phyloP scores from a whole-genome alignment of 1,140 invertebrate genomes.

The Pygmarrhopalites habei region DNA sequence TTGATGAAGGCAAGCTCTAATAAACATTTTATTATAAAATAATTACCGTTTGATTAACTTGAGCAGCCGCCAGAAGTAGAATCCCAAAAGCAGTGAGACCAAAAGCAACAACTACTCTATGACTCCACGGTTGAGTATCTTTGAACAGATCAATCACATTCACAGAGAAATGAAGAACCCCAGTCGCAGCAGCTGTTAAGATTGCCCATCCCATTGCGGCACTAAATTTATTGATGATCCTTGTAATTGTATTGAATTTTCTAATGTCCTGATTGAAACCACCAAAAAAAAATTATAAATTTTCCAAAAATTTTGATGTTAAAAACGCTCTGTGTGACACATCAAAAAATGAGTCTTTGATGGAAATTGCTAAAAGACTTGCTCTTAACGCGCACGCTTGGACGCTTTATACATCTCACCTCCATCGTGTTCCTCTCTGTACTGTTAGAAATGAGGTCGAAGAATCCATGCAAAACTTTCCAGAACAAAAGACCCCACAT shows the following conservation, averaged over 20 bases:
- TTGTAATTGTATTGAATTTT: conserved; percentile 2
- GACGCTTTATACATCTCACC: too few relatives aligned
- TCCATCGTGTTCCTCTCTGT: background rate
- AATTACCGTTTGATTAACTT: background rate
- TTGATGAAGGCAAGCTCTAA: too few relatives aligned
- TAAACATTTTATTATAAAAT: too few relatives aligned
- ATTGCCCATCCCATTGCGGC: background rate
- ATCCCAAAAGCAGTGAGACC: background rate
- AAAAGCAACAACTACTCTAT: background rate
- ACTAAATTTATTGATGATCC: background rate
- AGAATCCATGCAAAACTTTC: background rate
- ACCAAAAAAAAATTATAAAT: background rate
- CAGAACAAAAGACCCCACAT: background rate
- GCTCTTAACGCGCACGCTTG: too few relatives aligned
- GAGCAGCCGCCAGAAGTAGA: background rate
- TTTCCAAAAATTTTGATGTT: too few relatives aligned
- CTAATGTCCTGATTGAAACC: conserved; percentile 2
- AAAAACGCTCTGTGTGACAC: too few relatives aligned
- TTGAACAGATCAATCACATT: background rate
- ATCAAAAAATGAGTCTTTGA: too few relatives aligned
- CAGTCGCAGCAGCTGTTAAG: background rate
- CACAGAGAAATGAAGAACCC: background rate
- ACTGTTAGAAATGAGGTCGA: background rate
- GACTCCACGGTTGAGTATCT: background rate
- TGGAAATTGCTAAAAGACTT: too few relatives aligned